Evolutionary conservation across 2,797 vertebrate species (phyloP).

Genomic region (Phataginus tetradactyla): DNA sequence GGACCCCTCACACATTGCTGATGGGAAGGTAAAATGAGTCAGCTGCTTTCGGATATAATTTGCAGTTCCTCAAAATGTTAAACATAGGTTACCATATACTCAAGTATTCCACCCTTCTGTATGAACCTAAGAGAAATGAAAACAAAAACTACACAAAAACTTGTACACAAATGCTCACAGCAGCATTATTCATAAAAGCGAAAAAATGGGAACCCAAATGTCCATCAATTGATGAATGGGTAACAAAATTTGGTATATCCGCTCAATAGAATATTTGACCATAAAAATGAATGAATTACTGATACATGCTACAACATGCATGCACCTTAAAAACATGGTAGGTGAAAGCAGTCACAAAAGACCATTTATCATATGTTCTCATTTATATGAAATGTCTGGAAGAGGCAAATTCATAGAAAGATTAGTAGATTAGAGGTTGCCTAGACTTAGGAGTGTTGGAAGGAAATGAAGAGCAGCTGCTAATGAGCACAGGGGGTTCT

Average conservation of each 20-base stretch:
- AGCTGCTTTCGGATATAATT: constrained; percentile 11
- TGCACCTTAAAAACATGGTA: constrained; percentile 5
- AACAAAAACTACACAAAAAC: neutral
- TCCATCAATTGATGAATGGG: neutral
- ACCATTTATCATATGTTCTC: neutral
- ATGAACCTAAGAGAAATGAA: neutral
- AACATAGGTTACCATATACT: neutral
- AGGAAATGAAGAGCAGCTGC: neutral
- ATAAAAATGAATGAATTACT: neutral
- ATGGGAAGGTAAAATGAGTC: neutral
- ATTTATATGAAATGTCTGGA: neutral
- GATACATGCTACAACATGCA: neutral
- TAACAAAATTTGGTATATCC: neutral
- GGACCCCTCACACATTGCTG: neutral
- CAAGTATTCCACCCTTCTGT: neutral
- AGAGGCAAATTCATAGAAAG: neutral
- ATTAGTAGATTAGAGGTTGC: neutral
- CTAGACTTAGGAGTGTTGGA: neutral
- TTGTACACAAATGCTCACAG: neutral
- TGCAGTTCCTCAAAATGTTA: constrained; percentile 18
- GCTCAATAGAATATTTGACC: neutral
- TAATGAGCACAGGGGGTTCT: neutral
- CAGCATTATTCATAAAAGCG: neutral
- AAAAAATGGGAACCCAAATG: neutral
- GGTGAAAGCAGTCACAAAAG: constrained; percentile 4